phyloP scores from a whole-genome alignment of 2,113 vertebrate genomes.

The Albula glossodonta region DNA sequence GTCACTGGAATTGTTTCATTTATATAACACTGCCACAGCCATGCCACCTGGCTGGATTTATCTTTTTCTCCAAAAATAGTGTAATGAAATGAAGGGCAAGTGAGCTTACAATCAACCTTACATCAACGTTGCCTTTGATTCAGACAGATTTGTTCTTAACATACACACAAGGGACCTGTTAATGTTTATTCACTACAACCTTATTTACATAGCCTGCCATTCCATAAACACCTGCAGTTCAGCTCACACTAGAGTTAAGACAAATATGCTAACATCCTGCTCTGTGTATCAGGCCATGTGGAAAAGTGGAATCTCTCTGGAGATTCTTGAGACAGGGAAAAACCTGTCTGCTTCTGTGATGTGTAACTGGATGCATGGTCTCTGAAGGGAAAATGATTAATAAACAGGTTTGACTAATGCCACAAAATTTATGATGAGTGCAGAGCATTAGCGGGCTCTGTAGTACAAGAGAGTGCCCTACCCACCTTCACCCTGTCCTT shows the following conservation, averaged over 20 bases:
- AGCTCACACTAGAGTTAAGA: background rate
- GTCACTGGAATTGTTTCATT: too few species aligned
- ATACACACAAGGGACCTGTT: background rate
- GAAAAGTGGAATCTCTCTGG: constrained; percentile 6
- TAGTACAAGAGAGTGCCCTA: background rate
- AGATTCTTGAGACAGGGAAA: background rate
- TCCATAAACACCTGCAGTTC: constrained; percentile 6
- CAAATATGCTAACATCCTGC: constrained; percentile 16
- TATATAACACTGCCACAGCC: too few species aligned
- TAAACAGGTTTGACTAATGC: background rate
- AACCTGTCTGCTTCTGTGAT: background rate
- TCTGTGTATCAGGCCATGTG: background rate
- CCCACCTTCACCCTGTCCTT: background rate
- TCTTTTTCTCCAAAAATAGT: too few species aligned
- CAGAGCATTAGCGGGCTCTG: background rate
- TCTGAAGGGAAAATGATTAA: background rate
- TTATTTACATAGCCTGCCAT: background rate
- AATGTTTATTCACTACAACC: background rate
- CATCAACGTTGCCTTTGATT: background rate
- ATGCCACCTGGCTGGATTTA: too few species aligned
- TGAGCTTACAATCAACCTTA: too few species aligned
- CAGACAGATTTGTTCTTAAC: background rate
- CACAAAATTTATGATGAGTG: background rate
- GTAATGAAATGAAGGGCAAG: too few species aligned
- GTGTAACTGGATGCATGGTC: background rate